phyloP scores from a whole-genome alignment of 1,140 invertebrate genomes.

The Drosophila pectinifera region DNA sequence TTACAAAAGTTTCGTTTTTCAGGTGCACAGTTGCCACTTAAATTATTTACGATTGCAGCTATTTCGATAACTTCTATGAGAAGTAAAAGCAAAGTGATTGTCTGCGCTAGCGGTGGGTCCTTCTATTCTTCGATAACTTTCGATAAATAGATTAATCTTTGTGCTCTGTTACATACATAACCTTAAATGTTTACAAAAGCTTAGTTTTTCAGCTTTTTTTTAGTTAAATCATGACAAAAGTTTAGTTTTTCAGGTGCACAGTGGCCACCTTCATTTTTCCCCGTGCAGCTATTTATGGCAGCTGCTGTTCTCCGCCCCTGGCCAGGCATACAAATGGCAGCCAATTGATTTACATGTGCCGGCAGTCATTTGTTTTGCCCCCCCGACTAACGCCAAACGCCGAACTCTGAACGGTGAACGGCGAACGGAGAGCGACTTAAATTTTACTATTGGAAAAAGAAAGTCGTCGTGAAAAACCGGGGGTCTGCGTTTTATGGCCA shows the following conservation, averaged over 20 bases:
- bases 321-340: conserved; percentile 79
- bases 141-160: no score
- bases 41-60: no score
- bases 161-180: no score
- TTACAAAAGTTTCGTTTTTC: no score
- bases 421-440: conserved; percentile 11
- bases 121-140: no score
- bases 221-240: no score
- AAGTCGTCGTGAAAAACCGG: conserved; percentile 32
- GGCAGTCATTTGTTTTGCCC: conserved; percentile 32
- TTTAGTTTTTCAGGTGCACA: neutral
- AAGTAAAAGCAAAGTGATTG: no score
- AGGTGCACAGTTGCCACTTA: no score
- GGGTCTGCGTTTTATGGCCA: conserved; percentile 47
- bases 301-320: conserved; percentile 66
- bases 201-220: no score
- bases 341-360: conserved; percentile 79
- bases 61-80: no score
- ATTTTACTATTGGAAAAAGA: conserved; percentile 50
- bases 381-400: neutral
- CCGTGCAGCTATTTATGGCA: conserved; percentile 67
- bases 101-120: no score
- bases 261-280: neutral
- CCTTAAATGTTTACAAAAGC: neutral
- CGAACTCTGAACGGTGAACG: no score